These are phyloP conservation scores for Morbakka virulenta DNA, from an alignment of 30 jellyfish, hydroid and myxozoan species.

Conservation along the genomic window DNA sequence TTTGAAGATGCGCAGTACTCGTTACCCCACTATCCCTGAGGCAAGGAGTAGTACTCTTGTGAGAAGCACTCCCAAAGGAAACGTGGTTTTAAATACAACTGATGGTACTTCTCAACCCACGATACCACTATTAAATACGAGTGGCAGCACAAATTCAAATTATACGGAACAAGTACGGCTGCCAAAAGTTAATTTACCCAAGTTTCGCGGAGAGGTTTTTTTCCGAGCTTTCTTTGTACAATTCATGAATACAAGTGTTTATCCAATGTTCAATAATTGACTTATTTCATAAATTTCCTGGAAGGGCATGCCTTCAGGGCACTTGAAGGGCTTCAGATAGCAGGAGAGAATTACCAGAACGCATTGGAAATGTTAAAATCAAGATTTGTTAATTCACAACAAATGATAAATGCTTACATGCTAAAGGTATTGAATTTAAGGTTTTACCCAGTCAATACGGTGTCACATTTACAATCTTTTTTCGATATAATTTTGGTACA, in stretches of 20 bases:
- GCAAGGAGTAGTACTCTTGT: too few species aligned
- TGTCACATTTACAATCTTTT: background rate
- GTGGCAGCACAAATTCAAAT: background rate
- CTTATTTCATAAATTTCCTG: slow-evolving; percentile 43
- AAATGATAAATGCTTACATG: slow-evolving; percentile 61
- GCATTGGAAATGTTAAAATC: slow-evolving; percentile 51
- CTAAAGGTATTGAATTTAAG: slow-evolving; percentile 43
- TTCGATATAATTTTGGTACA: slow-evolving; percentile 53
- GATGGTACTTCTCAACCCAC: too few species aligned
- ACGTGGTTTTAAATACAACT: too few species aligned
- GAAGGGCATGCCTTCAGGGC: slow-evolving; percentile 63
- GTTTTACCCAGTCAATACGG: background rate
- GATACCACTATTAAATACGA: too few species aligned
- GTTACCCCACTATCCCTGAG: too few species aligned
- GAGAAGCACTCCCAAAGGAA: too few species aligned
- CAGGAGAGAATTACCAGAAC: slow-evolving; percentile 48
- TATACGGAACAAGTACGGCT: slow-evolving; percentile 31
- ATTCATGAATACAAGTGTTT: slow-evolving; percentile 39
- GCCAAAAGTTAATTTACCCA: slow-evolving; percentile 49
- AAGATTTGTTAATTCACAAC: slow-evolving; percentile 49
- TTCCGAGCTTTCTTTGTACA: slow-evolving; percentile 55
- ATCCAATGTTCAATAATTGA: slow-evolving; percentile 45
- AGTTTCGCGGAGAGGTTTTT: slow-evolving; percentile 62
- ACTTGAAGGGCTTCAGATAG: slow-evolving; percentile 45
- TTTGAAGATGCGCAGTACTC: too few species aligned